Percentiles rank a stretch among this genome's conserved stretches.
phyloP scores from a whole-genome alignment of 2,888 invertebrate genomes.

The Drosophila cracens region DNA sequence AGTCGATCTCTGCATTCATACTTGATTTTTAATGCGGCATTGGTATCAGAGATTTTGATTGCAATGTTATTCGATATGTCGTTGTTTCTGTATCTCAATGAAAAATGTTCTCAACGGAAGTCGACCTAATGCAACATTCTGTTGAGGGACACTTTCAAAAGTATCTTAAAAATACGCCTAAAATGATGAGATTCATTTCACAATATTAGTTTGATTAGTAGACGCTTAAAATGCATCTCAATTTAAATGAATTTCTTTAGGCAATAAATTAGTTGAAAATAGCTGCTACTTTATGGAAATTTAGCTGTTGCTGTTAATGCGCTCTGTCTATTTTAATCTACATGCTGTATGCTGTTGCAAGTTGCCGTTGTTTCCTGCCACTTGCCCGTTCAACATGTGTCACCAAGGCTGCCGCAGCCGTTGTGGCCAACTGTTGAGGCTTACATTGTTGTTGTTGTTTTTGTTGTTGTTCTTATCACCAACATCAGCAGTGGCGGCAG shows the following conservation, averaged over 20 bases:
- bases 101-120: slow-evolving; percentile 21
- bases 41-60: slow-evolving; percentile 35
- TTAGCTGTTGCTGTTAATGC: not conserved
- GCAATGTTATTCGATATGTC: slow-evolving; percentile 49
- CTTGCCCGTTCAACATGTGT: slow-evolving; percentile 50
- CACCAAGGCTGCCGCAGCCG: slow-evolving; percentile 33
- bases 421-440: slow-evolving; percentile 54
- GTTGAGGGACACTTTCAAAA: slow-evolving; percentile 24
- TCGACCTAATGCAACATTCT: slow-evolving; percentile 25
- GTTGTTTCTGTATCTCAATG: slow-evolving; percentile 23
- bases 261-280: not conserved
- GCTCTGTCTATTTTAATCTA: not conserved
- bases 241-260: not conserved
- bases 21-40: slow-evolving; percentile 10
- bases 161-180: slow-evolving; percentile 17
- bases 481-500: slow-evolving; percentile 19
- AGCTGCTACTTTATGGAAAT: not conserved
- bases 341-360: slow-evolving; percentile 22
- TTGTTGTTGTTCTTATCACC: slow-evolving; percentile 22
- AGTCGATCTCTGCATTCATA: not conserved
- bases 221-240: not conserved
- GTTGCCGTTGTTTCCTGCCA: slow-evolving; percentile 1
- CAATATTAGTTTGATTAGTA: not conserved
- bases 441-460: slow-evolving; percentile 35
- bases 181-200: not conserved